Evolutionary conservation across 2,888 invertebrate genomes (phyloP).

Genomic region (Cataglyphis cursor): DNA sequence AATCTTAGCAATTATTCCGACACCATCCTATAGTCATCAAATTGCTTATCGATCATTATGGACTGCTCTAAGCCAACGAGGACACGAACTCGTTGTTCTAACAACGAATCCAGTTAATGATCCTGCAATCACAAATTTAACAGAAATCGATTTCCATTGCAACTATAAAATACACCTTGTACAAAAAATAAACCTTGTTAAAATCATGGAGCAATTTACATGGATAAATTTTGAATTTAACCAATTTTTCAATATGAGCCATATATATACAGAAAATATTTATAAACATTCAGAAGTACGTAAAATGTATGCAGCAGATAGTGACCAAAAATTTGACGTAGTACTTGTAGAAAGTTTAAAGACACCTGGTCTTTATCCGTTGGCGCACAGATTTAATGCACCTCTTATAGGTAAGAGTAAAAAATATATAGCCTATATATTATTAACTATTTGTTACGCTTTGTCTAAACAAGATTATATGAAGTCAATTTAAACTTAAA

Average conservation of each 20-base stretch:
- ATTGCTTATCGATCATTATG: conserved; percentile 86
- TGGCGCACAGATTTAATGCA: conserved; percentile 88
- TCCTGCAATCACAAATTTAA: conserved; percentile 82
- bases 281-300: conserved; percentile 72
- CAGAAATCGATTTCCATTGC: conserved; percentile 85
- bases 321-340: conserved; percentile 88
- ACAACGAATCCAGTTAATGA: conserved; percentile 87
- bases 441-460: background rate
- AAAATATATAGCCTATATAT: background rate
- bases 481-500: background rate
- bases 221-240: conserved; percentile 14
- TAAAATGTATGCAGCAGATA: conserved; percentile 64
- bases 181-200: background rate
- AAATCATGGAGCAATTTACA: fast-evolving
- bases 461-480: background rate
- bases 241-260: fast-evolving
- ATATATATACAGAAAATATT: background rate
- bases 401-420: conserved; percentile 86
- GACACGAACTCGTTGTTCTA: conserved; percentile 87
- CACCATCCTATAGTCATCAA: conserved; percentile 87
- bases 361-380: conserved; percentile 87
- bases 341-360: conserved; percentile 88
- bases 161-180: background rate
- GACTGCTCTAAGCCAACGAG: conserved; percentile 85
- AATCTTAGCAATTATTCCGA: conserved; percentile 86